A percentile compares a stretch with the other conserved stretches of the same genome.
phyloP scores from a whole-genome alignment of 1,140 invertebrate species.

The Andricus grossulariae region DNA sequence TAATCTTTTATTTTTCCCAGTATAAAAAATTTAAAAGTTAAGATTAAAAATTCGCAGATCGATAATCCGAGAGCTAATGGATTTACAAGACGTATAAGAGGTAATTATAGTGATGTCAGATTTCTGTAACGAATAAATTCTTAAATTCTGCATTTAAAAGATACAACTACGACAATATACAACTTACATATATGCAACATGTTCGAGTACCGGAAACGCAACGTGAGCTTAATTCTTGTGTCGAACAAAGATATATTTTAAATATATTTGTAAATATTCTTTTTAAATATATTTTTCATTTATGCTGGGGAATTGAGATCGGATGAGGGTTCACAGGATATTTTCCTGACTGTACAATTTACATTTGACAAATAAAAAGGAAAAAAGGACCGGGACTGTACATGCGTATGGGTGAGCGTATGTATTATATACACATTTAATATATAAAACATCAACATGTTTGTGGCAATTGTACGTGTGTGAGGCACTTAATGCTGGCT shows the following conservation, averaged over 20 bases:
- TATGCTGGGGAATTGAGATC: constrained; percentile 52
- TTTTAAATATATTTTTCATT: background rate
- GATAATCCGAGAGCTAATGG: constrained; percentile 49
- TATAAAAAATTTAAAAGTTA: constrained; percentile 11
- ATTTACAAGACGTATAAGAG: constrained; percentile 8
- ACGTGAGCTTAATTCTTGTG: constrained; percentile 18
- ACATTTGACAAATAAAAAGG: no score
- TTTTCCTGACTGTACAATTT: background rate
- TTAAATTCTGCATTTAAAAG: background rate
- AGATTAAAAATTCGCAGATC: background rate
- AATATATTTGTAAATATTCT: background rate
- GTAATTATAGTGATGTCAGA: background rate
- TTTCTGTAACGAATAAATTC: constrained; percentile 1
- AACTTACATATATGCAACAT: constrained; percentile 4
- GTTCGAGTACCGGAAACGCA: constrained; percentile 1
- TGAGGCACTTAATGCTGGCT: background rate
- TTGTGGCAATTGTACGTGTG: background rate
- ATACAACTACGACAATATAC: background rate
- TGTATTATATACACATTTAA: background rate
- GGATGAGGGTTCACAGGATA: constrained; percentile 33
- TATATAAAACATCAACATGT: constrained; percentile 6
- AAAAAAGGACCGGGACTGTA: no score
- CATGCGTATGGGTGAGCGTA: background rate
- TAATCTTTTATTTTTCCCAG: background rate
- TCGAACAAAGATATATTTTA: constrained; percentile 4